Evolutionary conservation across 2,113 vertebrate species (phyloP), one percentile per base, ranked within the genome.

Genomic region (Etia nguti): DNA sequence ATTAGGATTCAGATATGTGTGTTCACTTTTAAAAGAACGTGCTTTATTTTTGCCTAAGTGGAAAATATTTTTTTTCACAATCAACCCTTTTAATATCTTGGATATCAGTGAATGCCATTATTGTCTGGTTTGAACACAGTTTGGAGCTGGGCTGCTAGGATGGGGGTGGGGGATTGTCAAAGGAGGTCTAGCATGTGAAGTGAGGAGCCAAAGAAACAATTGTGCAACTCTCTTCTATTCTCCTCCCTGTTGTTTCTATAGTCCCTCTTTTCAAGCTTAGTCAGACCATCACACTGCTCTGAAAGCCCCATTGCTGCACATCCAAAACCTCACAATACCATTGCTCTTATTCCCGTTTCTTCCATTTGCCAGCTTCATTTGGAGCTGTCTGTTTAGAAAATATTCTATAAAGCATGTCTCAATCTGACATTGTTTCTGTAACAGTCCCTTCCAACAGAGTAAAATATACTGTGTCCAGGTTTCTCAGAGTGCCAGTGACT

Each of bases 351-450:
- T 55, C 65, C 65, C 15, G 0, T 29, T 60, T 56, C 65, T 8
- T 68, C 13, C 22, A 3, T 62, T 31, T 65, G 82, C 86, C 89
- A 89, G 79, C 70, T 86, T 89, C 18, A 84, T 29, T 89, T 85
- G 62, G 79, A 83, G 34, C 75, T 50, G 82, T 81, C 41, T 48
- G 4, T 86, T 89, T 88, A 85, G 79, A 86, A 85, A 87, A 54
- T 41, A 10, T 24, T 85, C 85, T 89, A 86, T 84, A 92, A 93
- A 86, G 54, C 81, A 3, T 22, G 79, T 90, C 87, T 91, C 86
- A 83, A 73, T 87, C 82, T 55, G 62, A 92, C 88, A 6, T 65
- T 86, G 87, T 88, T 81, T 57, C 59, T 84, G 70, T 22, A 29
- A 55, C 34, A 48, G 77, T 50, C 52, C 29, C 12, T 5, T 34